phyloP scores from a whole-genome alignment of 2,113 vertebrate genomes.

The Cynocephalus volans region DNA sequence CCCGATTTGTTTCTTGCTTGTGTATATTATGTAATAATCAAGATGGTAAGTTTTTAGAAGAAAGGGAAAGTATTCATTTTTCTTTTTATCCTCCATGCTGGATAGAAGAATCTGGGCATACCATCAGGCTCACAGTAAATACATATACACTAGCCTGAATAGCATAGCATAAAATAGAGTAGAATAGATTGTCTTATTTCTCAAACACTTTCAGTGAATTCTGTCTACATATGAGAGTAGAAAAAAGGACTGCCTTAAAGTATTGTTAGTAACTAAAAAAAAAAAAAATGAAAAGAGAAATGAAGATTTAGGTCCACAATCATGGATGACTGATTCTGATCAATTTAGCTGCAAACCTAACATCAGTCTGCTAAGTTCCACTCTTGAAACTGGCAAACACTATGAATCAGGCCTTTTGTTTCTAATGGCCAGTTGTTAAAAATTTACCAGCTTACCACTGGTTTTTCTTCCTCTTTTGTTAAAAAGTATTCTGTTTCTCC shows the following conservation, averaged over 20 bases:
- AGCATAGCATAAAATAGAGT: neutral
- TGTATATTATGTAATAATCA: neutral
- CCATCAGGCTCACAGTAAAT: neutral
- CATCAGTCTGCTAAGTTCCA: too few species aligned
- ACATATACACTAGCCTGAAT: neutral
- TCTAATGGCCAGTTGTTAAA: neutral
- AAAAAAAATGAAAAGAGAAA: neutral
- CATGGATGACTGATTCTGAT: neutral
- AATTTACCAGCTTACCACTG: neutral
- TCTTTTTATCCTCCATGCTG: neutral
- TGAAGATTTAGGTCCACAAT: neutral
- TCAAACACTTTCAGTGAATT: neutral
- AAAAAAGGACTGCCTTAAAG: neutral
- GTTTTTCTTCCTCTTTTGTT: neutral
- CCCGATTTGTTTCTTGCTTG: neutral
- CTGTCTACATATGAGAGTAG: neutral
- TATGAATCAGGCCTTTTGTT: neutral
- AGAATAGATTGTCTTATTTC: neutral
- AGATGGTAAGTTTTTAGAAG: neutral
- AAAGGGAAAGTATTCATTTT: neutral
- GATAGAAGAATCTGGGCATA: neutral
- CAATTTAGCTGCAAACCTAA: neutral
- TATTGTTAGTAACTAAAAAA: neutral
- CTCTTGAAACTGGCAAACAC: neutral
- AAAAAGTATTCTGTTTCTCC: neutral